phyloP scores from a whole-genome alignment of 1,140 invertebrate species.

The Meloidogyne floridensis region DNA sequence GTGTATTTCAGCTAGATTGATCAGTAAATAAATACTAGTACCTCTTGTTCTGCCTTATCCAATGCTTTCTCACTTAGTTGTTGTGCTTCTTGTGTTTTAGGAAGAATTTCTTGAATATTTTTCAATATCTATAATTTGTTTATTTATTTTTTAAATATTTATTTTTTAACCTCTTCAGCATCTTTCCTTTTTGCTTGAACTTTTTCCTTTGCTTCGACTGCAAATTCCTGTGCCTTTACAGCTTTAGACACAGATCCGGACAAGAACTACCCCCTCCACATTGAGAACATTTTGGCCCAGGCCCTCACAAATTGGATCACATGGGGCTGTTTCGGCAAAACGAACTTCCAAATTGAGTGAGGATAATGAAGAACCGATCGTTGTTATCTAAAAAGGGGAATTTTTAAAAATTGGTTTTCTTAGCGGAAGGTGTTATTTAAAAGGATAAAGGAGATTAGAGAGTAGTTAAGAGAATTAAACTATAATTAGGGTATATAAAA shows the following conservation, averaged over 20 bases:
- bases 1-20: background rate
- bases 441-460: too few species aligned
- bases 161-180: slow-evolving; percentile 49
- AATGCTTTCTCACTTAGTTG: slow-evolving; percentile 20
- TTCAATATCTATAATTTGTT: slow-evolving; percentile 29
- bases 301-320: slow-evolving; percentile 62
- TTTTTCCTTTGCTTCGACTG: slow-evolving; percentile 57
- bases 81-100: slow-evolving; percentile 40
- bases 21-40: background rate
- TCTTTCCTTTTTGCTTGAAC: slow-evolving; percentile 60
- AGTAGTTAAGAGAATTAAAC: too few species aligned
- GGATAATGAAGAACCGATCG: slow-evolving; percentile 51
- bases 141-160: background rate
- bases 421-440: too few species aligned
- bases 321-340: slow-evolving; percentile 56
- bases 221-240: slow-evolving; percentile 60
- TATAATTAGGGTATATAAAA: too few species aligned
- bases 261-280: slow-evolving; percentile 63
- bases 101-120: slow-evolving; percentile 44
- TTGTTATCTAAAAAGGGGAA: slow-evolving; percentile 41
- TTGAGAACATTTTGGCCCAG: slow-evolving; percentile 49
- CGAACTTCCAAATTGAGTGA: slow-evolving; percentile 60
- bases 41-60: slow-evolving; percentile 33
- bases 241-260: slow-evolving; percentile 62
- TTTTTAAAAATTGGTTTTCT: background rate